Percentiles rank a stretch among this genome's conserved stretches.
Evolutionary conservation across 2,888 invertebrate genomes (phyloP).

Genomic region (Parapristionchus giblindavisi): DNA sequence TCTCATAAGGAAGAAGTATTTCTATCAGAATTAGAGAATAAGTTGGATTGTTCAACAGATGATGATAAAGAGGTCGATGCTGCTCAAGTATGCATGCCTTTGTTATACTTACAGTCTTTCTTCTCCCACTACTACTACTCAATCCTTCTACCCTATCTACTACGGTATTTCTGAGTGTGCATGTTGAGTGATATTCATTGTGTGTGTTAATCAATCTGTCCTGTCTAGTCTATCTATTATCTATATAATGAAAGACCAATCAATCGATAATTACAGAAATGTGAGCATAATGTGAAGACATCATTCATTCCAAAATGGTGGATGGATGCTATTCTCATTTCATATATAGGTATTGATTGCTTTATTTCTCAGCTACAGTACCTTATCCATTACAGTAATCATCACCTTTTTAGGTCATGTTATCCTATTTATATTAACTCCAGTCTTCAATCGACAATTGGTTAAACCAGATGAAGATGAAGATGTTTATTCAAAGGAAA

Average conservation of each 20-base stretch:
- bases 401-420: constrained; percentile 40
- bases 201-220: background rate
- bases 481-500: background rate
- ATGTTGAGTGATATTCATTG: constrained; percentile 5
- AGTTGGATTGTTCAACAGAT: constrained; percentile 45
- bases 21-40: constrained; percentile 46
- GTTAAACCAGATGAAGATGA: constrained; percentile 45
- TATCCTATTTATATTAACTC: constrained; percentile 47
- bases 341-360: background rate
- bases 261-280: constrained; percentile 43
- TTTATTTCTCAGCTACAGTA: background rate
- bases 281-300: constrained; percentile 46
- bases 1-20: constrained; percentile 55
- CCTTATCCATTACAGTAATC: too few species aligned
- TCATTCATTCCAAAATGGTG: constrained; percentile 48
- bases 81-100: constrained; percentile 46
- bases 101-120: constrained; percentile 33
- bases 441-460: constrained; percentile 53
- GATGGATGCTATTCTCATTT: constrained; percentile 45
- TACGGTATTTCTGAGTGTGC: background rate
- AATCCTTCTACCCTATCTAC: constrained; percentile 1
- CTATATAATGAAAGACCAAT: too few species aligned
- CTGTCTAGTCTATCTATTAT: background rate
- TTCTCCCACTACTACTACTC: background rate
- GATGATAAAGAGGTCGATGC: constrained; percentile 49